Base-by-base conservation (phyloP, 2,113 vertebrate species). In the Acanthisitta chloris region DNA sequence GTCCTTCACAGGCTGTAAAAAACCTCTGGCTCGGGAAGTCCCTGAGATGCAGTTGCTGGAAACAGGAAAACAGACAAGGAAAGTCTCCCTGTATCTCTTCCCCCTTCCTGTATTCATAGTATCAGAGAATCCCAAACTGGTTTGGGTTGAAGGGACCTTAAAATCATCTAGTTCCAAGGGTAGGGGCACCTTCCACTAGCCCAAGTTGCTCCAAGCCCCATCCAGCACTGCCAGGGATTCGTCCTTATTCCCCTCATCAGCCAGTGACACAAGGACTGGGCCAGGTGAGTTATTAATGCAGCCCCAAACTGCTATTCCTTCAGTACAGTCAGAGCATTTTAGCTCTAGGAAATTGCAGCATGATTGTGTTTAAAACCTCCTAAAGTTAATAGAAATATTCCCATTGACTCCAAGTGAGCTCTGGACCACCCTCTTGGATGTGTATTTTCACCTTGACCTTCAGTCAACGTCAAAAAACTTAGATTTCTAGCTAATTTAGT, bases 381-480 rank as follows among this genome's bases (percentile, higher is more conserved):
- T 90, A 19, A 54, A 93, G n/a, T 86, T 90, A 90, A 92, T 78
- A 70, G 92, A 92, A 88, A 92, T 82, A 48, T 43, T 86, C 66
- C 73, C 62, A 65, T 49, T 28, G 57, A 42, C 78, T 80, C 42
- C 61, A 7, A 7, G 57, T 2, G 8, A 73, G 87, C 74, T 92
- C 88, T 65, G 64, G 81, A 15, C 58, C 58, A 10, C 78, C 51
- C 80, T 17, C 2, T 31, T 6, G 1, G 72, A 83, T 81, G 82
- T 1, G 8, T 43, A 33, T 83, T 92, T 88, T 93, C 92, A 94
- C 90, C 92, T 96, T 96, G 82, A 92, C 86, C 58, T 95, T 92
- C 86, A 90, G 26, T 55, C 54, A 65, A 17, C 2, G 0, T 34
- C 64, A 76, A 96, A 88, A 88, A 92, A 83, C 40, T 46, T 6